Conservation (phyloP, 2,888 invertebrate species). For the Acronicta aceris region DNA sequence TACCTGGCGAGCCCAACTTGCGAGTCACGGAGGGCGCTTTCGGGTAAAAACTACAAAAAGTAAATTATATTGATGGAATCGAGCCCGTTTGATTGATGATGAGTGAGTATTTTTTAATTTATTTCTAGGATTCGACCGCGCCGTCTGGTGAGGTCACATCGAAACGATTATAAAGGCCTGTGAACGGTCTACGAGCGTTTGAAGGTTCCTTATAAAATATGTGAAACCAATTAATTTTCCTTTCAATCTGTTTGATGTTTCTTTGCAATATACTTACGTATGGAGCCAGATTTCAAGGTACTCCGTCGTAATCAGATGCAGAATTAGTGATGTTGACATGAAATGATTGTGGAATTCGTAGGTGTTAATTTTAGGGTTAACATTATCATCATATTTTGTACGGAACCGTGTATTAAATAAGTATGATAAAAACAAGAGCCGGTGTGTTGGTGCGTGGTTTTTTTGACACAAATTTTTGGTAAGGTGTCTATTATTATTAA, state of each 20-base stretch:
- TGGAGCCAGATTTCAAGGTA: slow-evolving; percentile 50
- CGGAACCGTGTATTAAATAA: slow-evolving; percentile 56
- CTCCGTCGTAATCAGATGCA: slow-evolving; percentile 40
- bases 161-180: slow-evolving; percentile 57
- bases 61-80: slow-evolving; percentile 89
- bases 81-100: slow-evolving; percentile 88
- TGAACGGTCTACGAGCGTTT: slow-evolving; percentile 50
- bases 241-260: slow-evolving; percentile 55
- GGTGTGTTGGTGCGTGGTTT: slow-evolving; percentile 59
- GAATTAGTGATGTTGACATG: slow-evolving; percentile 23
- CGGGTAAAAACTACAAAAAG: slow-evolving; percentile 88
- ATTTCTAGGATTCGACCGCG: slow-evolving; percentile 84
- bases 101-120: slow-evolving; percentile 88
- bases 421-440: slow-evolving; percentile 58
- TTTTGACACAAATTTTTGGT: slow-evolving; percentile 64
- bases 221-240: slow-evolving; percentile 58
- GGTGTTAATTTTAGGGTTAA: slow-evolving; percentile 1
- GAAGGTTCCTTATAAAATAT: slow-evolving; percentile 59
- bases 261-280: slow-evolving; percentile 43
- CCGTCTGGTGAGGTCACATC: slow-evolving; percentile 74
- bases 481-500: slow-evolving; percentile 80
- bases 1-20: slow-evolving; percentile 80
- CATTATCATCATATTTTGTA: slow-evolving; percentile 24
- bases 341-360: slow-evolving; percentile 3
- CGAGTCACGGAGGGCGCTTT: slow-evolving; percentile 86